Conservation (phyloP, 1,140 invertebrate genomes). For the Sitophilus oryzae region DNA sequence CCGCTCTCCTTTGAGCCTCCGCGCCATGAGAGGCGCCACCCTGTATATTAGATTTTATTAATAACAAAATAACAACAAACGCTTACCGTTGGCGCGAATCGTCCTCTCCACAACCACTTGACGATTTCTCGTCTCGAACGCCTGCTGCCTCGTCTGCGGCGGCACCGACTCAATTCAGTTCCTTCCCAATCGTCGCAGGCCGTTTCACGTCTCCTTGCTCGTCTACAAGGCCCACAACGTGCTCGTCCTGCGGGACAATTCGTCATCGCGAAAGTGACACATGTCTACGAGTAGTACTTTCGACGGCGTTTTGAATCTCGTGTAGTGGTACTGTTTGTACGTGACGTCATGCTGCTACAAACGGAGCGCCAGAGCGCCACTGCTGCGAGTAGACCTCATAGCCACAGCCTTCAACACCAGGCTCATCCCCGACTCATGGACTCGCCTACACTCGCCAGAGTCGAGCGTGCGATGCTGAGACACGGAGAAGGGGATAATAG, state of each 20-base stretch:
- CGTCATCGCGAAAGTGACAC: background rate
- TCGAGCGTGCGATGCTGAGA: conserved; percentile 49
- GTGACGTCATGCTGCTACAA: conserved; percentile 14
- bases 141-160: no score
- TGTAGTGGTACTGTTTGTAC: no score
- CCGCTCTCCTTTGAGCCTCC: no score
- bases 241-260: conserved; percentile 6
- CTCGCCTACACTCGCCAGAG: conserved; percentile 51
- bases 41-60: no score
- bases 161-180: no score
- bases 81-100: background rate
- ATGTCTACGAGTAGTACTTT: background rate
- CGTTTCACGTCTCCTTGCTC: conserved; percentile 9
- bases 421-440: conserved; percentile 48
- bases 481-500: conserved; percentile 43
- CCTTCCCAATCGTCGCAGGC: conserved; percentile 12
- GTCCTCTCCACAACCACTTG: background rate
- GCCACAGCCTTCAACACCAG: conserved; percentile 6
- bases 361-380: conserved; percentile 1
- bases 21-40: no score
- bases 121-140: background rate
- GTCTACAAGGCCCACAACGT: conserved; percentile 12
- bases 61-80: no score
- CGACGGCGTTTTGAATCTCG: background rate
- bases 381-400: background rate